phyloP scores from a whole-genome alignment of 2,113 vertebrate genomes.

The Pheucticus melanocephalus region DNA sequence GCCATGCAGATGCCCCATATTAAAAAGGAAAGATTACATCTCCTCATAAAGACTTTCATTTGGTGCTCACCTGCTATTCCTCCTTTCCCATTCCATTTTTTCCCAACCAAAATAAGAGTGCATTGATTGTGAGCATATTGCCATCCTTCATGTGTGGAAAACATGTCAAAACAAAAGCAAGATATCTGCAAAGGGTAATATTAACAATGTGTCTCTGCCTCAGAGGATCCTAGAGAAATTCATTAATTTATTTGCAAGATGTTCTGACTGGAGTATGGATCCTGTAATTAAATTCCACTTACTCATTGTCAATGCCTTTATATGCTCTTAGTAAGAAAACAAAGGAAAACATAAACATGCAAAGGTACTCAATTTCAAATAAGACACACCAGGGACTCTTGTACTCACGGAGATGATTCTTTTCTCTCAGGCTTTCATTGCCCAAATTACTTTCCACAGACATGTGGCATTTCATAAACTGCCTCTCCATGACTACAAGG shows the following conservation, averaged over 20 bases:
- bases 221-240: background rate
- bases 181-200: background rate
- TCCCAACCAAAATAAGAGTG: background rate
- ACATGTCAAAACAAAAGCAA: slow-evolving; percentile 4
- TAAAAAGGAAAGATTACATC: background rate
- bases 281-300: background rate
- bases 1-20: background rate
- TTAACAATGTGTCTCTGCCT: background rate
- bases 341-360: background rate
- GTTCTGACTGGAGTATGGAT: background rate
- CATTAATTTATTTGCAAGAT: background rate
- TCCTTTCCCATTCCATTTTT: background rate
- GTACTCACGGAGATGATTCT: background rate
- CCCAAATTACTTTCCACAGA: background rate
- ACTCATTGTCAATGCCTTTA: background rate
- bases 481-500: background rate
- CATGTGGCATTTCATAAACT: background rate
- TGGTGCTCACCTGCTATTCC: background rate
- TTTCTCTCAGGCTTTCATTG: background rate
- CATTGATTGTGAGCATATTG: background rate
- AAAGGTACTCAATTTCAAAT: background rate
- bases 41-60: background rate
- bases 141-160: background rate
- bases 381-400: background rate
- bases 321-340: background rate